Evolutionary conservation across 30 jellyfish, hydroid and myxozoan genomes (phyloP), one percentile per base, ranked within the genome.

Genomic region (Pelagia noctiluca): DNA sequence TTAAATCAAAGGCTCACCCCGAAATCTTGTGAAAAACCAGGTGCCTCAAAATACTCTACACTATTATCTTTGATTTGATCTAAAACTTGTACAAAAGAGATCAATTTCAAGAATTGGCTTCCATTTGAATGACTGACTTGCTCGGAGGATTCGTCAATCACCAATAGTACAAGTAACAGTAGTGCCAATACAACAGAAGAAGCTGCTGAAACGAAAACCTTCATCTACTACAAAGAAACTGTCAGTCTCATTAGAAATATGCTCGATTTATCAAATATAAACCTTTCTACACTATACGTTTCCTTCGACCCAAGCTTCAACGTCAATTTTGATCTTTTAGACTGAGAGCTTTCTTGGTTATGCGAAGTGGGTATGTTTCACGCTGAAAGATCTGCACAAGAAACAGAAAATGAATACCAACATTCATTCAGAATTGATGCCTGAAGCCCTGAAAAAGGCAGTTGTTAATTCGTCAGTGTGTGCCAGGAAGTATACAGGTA

Each of bases 391-490:
- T n/a, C 24, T 28, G 63, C 54, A 67, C 31, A 35, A 31, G 31
- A 68, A 52, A 62, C 31, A 33, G 42, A 53, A 68, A 30, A 2
- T 7, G 11, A 47, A 42, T 54, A 30, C 28, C 50, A 21, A 86
- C 50, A 71, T 77, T 35, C 95, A 77, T 62, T 42, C 86, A 28
- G 57, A 80, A 4, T 83, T 78, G 71, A n/a, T 92, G 31, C 98
- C 98, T n/a, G 76, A 49, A 2, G 5, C 69, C 10, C 36, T 80
- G 25, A 82, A 90, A 37, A 77, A 77, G 18, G 89, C 95, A 18
- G 83, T 92, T 21, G 90, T 88, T 16, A 92, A 92, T 52, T 84
- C 98, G 13, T 88, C 93, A 12, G 98, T 87, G 7, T 82, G 97
- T 54, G 84, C 86, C 1, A 91, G 70, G 66, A 87, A 92, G 49